Conservation (phyloP, 2,888 invertebrate genomes). For the Anodontia alba region DNA sequence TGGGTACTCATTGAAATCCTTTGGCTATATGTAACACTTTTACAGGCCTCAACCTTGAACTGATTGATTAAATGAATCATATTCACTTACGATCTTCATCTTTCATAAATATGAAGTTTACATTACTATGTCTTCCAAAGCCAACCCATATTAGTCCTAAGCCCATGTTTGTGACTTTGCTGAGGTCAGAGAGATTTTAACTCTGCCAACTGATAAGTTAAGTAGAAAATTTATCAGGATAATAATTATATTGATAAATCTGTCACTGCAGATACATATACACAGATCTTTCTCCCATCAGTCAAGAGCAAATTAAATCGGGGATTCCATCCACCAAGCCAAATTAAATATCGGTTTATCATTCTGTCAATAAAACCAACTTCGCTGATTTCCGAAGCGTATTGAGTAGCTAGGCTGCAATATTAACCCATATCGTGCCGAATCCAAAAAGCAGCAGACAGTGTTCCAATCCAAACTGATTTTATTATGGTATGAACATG, state of each 20-base stretch:
- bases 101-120: no score
- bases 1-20: no score
- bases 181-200: neutral
- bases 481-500: no score
- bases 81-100: no score
- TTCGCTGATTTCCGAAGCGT: neutral
- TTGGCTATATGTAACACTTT: no score
- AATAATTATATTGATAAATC: slow-evolving; percentile 7
- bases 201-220: neutral
- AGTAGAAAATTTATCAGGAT: slow-evolving; percentile 9
- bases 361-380: slow-evolving; percentile 43
- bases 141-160: neutral
- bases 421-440: no score
- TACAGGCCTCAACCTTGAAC: no score
- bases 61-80: no score
- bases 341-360: slow-evolving; percentile 64
- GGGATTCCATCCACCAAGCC: slow-evolving; percentile 44
- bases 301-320: slow-evolving; percentile 55
- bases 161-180: neutral
- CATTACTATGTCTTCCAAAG: neutral
- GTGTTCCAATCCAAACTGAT: no score
- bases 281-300: slow-evolving; percentile 30
- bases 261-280: neutral
- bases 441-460: no score
- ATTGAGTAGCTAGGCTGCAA: no score